phyloP scores from a whole-genome alignment of 2,113 vertebrate species.

The Gila orcuttii region DNA sequence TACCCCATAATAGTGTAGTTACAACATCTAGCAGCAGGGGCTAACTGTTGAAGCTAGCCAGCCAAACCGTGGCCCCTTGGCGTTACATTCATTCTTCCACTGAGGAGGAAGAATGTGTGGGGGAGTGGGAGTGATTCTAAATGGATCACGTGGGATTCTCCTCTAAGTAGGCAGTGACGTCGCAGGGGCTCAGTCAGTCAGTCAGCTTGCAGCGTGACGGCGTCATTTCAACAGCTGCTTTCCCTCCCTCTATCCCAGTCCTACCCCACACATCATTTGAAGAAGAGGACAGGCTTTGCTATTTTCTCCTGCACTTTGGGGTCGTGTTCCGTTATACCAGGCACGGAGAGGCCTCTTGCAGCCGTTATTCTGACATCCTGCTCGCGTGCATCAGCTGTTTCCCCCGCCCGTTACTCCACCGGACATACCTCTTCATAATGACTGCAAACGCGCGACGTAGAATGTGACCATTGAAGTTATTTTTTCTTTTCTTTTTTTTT shows the following conservation, averaged over 20 bases:
- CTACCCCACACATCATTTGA: conserved; percentile 22
- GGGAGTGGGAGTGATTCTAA: conserved; percentile 50
- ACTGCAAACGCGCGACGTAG: neutral
- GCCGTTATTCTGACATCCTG: conserved; percentile 1
- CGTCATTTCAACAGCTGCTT: conserved; percentile 60
- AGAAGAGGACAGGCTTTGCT: conserved; percentile 4
- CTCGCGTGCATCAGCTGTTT: neutral
- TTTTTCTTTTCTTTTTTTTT: neutral
- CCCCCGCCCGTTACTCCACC: conserved; percentile 43
- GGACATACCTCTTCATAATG: conserved; percentile 12
- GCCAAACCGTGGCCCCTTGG: conserved; percentile 46
- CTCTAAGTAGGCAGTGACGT: conserved; percentile 77
- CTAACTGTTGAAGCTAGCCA: neutral
- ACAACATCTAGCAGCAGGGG: conserved; percentile 3
- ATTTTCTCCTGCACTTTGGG: conserved; percentile 34
- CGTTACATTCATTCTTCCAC: conserved; percentile 60
- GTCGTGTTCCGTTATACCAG: conserved; percentile 43
- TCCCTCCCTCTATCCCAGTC: conserved; percentile 38
- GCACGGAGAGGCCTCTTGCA: conserved; percentile 23
- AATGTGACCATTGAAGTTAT: conserved; percentile 23
- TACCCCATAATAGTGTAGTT: neutral
- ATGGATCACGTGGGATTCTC: conserved; percentile 73
- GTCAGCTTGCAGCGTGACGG: conserved; percentile 30
- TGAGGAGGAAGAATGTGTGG: neutral
- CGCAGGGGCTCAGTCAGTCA: conserved; percentile 65